Percentiles rank a stretch among this genome's conserved stretches.
Conservation (phyloP, 2,113 vertebrate species). For the Vimba vimba region DNA sequence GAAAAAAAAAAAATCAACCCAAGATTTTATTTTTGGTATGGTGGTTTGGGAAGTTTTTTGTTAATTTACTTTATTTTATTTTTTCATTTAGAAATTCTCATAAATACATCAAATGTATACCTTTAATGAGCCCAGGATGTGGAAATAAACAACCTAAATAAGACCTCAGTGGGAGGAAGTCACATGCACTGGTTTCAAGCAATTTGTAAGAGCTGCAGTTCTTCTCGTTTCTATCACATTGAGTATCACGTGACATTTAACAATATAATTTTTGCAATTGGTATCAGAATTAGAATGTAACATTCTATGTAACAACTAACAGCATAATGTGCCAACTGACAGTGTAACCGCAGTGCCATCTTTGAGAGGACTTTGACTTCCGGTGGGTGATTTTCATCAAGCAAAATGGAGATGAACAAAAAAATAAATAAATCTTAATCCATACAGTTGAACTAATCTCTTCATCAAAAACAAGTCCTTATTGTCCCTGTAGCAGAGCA, state of each 20-base stretch:
- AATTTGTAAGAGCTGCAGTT: not conserved
- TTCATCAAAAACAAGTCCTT: conserved; percentile 21
- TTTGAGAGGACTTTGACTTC: conserved; percentile 9
- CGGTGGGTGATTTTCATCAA: not conserved
- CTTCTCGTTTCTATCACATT: not conserved
- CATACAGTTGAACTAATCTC: not conserved
- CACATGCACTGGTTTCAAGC: conserved; percentile 11
- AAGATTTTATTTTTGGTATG: not conserved
- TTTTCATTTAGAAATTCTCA: not conserved
- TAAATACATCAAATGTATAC: not conserved
- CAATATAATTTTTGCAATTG: not conserved
- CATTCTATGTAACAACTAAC: not conserved
- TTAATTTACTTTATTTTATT: not conserved
- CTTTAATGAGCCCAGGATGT: not conserved
- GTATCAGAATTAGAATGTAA: not conserved
- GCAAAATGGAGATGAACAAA: not conserved
- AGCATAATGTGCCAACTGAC: not conserved
- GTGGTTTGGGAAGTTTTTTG: not conserved
- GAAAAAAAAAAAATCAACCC: not conserved
- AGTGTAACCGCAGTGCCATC: not conserved
- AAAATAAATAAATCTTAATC: not conserved
- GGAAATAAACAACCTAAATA: conserved; percentile 13
- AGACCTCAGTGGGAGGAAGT: conserved; percentile 3
- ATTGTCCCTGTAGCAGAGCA: conserved; percentile 58
- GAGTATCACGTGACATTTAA: not conserved